Base-by-base conservation (phyloP, 2,797 vertebrate species). In the Linurgus olivaceus region DNA sequence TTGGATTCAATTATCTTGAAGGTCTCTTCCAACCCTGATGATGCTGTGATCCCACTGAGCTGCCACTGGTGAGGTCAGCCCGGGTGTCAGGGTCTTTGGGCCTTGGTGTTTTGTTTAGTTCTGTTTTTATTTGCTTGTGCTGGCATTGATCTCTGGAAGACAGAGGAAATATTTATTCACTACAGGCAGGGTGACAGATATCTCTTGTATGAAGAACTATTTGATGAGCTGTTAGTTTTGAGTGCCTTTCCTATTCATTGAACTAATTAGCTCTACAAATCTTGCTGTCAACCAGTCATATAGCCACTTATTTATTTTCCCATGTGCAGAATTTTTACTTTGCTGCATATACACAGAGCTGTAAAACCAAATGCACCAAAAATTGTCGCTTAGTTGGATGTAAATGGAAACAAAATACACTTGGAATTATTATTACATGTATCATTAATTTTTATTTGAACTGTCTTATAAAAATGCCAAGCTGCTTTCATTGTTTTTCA, bases 181-280 rank as follows among this genome's bases (percentile, higher is more conserved):
- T 31, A 38, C 58, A 93, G 78, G 88, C 92, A 93, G 81, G 84
- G 88, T 95, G 93, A 92, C 93, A 94, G 87, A 93, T 94, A 94
- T 74, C 86, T 93, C 80, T 93, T 88, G 86, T 96, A 95, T 94
- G 95, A 95, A 96, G 90, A 95, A 93, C 79, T 94, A 45, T 93
- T 93, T 93, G 96, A 95, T 96, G 94, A 97, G 93, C 91, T 96
- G 90, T 96, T 97, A 94, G 94, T 96, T 97, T 93, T 94, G 91
- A 95, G 96, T 95, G 96, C 81, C 90, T 95, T 96, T 97, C 83
- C 91, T 96, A 93, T 95, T 97, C 96, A 92, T 91, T 92, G 96
- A 92, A 94, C 91, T 95, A 97, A 96, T 95, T 96, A 96, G 90
- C 93, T 93, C 95, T 88, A 96, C 96, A 97, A 96, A 96, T 96